Evolutionary conservation across 2,888 invertebrate genomes (phyloP).

Genomic region (Stomorhina lunata): DNA sequence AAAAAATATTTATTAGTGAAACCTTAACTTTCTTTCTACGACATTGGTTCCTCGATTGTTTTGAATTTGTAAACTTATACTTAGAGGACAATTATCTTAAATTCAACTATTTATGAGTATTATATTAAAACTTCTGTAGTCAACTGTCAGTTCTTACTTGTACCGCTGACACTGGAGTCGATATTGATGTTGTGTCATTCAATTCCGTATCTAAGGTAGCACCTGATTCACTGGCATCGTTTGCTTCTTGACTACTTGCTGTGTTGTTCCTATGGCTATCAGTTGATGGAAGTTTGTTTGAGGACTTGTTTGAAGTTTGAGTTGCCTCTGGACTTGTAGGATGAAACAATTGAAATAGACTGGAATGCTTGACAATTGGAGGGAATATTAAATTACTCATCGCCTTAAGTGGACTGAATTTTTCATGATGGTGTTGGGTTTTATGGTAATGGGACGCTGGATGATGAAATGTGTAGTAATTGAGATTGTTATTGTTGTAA

Average conservation of each 20-base stretch:
- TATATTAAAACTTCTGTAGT: constrained; percentile 47
- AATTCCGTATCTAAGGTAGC: constrained; percentile 17
- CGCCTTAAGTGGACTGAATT: constrained; percentile 80
- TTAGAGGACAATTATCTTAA: neutral
- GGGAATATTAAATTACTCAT: constrained; percentile 80
- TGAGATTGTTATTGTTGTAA: constrained; percentile 57
- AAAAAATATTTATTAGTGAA: neutral
- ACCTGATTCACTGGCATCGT: neutral
- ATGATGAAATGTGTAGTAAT: constrained; percentile 63
- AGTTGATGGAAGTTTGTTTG: constrained; percentile 13
- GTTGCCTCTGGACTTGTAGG: constrained; percentile 56
- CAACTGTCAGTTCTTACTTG: constrained; percentile 40
- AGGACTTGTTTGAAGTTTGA: neutral
- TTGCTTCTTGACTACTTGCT: constrained; percentile 1
- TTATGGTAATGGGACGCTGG: constrained; percentile 46
- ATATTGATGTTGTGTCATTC: constrained; percentile 12
- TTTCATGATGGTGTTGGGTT: constrained; percentile 72
- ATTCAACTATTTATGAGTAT: constrained; percentile 58
- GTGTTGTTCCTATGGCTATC: constrained; percentile 15
- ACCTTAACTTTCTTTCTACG: neutral
- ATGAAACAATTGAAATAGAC: constrained; percentile 78
- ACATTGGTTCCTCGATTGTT: too few species aligned
- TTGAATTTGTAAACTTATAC: too few species aligned
- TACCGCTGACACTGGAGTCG: neutral
- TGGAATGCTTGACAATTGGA: constrained; percentile 77